Base-by-base conservation (phyloP, 2,888 invertebrate species). In the Cerastis rubricosa region DNA sequence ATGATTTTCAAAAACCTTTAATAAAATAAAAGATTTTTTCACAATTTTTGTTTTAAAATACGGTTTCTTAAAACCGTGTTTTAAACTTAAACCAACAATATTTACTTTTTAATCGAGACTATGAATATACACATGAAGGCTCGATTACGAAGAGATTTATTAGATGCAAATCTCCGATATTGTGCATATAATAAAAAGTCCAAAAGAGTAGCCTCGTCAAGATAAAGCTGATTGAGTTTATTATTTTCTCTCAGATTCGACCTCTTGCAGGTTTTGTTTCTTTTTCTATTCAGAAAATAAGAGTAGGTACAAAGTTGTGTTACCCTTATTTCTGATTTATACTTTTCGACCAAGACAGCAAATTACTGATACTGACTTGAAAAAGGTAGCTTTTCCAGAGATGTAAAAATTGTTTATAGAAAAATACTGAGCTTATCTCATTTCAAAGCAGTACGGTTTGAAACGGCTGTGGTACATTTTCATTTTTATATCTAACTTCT, bases 141-240 rank as follows among this genome's bases (percentile, higher is more conserved):
- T 45, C 7, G 3, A 63, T 45, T 47, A 22, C 29, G 7, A 35
- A 19, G n/a, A 76, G 35, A n/a, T 64, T 11, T 51, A 76, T 25
- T 51, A 22, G 5, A 77, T 65, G 45, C 35, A 77, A 47, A 77
- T 76, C 65, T 25, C 7, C 22, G 12, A 25, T 40, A 64, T 40
- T 54, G 64, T 75, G 45, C 64, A 54, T 51, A 45, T 54, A 8
- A n/a, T n/a, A 54, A 54, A 49, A 54, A 54, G 25, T 12, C 25
- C 25, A 54, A 77, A 47, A 57, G 8, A 77, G 22, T 11, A 64
- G 29, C 51, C 5, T 45, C 35, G 43, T 17, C 25, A 40, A 35
- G 35, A 64, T n/a, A 25, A 49, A 76, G 35, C 64, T 45, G 17
- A 45, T 35, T 35, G 65, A 77, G 35, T 57, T 65, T 47, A 47